A percentile compares a stretch with the other conserved stretches of the same genome.
Conservation (phyloP, 2,113 vertebrate genomes). For the Electrona antarctica region DNA sequence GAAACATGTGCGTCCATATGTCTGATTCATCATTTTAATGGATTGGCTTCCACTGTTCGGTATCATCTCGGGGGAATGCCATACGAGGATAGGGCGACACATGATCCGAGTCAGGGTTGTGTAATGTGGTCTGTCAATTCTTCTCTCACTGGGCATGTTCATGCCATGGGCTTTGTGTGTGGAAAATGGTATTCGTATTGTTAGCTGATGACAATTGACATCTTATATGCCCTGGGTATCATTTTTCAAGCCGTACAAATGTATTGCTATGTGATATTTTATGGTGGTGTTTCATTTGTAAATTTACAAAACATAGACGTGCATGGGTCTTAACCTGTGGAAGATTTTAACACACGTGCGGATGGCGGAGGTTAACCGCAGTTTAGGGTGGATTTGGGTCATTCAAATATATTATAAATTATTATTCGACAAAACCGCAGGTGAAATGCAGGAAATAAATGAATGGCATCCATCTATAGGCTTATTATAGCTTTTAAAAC, state of each 20-base stretch:
- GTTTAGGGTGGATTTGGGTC: too few species aligned
- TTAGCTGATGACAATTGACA: neutral
- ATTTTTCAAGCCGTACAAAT: too few species aligned
- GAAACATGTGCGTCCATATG: too few species aligned
- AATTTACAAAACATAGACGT: neutral
- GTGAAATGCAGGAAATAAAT: too few species aligned
- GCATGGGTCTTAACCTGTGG: too few species aligned
- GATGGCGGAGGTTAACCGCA: too few species aligned
- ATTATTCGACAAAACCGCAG: too few species aligned
- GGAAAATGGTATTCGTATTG: neutral
- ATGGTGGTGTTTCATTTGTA: neutral
- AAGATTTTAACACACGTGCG: too few species aligned
- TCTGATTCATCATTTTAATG: neutral
- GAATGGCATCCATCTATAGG: too few species aligned
- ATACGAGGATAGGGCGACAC: conserved; percentile 18
- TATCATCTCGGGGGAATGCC: neutral
- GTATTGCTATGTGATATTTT: too few species aligned
- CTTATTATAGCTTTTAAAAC: too few species aligned
- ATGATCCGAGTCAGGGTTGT: conserved; percentile 17
- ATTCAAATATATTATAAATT: too few species aligned
- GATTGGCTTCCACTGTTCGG: neutral
- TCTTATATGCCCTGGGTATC: neutral
- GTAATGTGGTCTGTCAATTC: conserved; percentile 18
- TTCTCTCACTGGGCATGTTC: neutral
- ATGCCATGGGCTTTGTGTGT: neutral